Evolutionary conservation across 2,888 invertebrate species (phyloP).

Genomic region (Tiliacea citrago): DNA sequence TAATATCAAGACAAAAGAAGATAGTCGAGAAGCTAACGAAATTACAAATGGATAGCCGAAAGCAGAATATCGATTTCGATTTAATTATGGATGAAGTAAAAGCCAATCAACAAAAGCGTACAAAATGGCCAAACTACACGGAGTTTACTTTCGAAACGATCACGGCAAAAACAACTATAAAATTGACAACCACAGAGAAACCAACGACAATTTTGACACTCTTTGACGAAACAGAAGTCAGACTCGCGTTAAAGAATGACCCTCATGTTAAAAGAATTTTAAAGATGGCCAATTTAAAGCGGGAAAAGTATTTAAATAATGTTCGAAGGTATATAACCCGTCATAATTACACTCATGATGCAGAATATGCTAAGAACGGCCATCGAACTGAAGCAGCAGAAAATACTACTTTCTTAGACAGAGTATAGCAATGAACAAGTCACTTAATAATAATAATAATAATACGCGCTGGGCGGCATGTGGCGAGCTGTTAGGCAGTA

Average conservation of each 20-base stretch:
- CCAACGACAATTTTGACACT: conserved; percentile 68
- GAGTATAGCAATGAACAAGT: too few relatives aligned
- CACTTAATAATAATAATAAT: too few relatives aligned
- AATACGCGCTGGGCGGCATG: too few relatives aligned
- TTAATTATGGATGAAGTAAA: background rate
- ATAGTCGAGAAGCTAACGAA: conserved; percentile 62
- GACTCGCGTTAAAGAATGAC: conserved; percentile 72
- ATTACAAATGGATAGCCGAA: conserved; percentile 36
- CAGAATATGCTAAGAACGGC: background rate
- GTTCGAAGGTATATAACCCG: background rate
- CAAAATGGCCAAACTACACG: conserved; percentile 13
- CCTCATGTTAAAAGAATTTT: conserved; percentile 78
- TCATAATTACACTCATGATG: background rate
- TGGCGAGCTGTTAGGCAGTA: too few relatives aligned
- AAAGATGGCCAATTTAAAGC: conserved; percentile 74
- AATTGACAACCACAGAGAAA: conserved; percentile 28
- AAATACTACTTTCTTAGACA: background rate
- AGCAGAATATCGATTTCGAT: conserved; percentile 58
- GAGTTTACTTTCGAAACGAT: conserved; percentile 33
- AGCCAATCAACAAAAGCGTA: background rate
- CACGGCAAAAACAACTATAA: background rate
- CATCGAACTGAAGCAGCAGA: background rate
- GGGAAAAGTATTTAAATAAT: conserved; percentile 67
- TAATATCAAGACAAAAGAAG: conserved; percentile 61
- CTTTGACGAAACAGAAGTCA: conserved; percentile 77